Percentiles rank a stretch among this genome's conserved stretches.
Evolutionary conservation across 2,888 invertebrate species (phyloP).

Genomic region (Timema cristinae): DNA sequence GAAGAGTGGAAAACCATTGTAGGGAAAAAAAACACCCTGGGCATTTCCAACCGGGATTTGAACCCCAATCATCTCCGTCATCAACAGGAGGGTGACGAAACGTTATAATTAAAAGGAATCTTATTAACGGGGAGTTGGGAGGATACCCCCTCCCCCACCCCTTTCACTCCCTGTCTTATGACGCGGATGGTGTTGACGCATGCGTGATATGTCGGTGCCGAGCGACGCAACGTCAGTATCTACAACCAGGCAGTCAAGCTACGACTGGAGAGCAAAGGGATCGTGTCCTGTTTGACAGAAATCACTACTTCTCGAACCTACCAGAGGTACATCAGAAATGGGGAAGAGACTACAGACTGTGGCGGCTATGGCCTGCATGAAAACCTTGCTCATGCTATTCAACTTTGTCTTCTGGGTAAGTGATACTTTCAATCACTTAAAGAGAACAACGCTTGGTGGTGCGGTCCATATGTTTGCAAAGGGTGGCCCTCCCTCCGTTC

Average conservation of each 20-base stretch:
- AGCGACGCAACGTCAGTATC: background rate
- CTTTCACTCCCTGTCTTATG: background rate
- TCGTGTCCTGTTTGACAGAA: background rate
- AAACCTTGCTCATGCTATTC: conserved; percentile 72
- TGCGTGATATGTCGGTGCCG: background rate
- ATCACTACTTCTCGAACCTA: too few relatives aligned
- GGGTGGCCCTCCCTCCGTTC: too few relatives aligned
- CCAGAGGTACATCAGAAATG: conserved; percentile 45
- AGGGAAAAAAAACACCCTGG: too few relatives aligned
- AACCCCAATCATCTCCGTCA: too few relatives aligned
- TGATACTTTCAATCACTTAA: conserved; percentile 28
- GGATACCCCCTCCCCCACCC: background rate
- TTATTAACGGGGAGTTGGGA: too few relatives aligned
- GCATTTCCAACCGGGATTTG: too few relatives aligned
- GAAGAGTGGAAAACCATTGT: too few relatives aligned
- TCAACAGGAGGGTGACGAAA: too few relatives aligned
- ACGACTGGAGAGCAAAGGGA: background rate
- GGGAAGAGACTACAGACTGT: conserved; percentile 68
- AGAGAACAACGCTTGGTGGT: too few relatives aligned
- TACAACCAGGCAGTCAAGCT: background rate
- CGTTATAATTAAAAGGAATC: too few relatives aligned
- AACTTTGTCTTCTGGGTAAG: conserved; percentile 80
- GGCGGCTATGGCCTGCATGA: conserved; percentile 72
- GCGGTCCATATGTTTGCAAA: too few relatives aligned
- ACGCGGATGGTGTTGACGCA: background rate